Conservation (phyloP, 37 sponge, comb jelly and placozoan species). For the Diacarnus erythraeanus region DNA sequence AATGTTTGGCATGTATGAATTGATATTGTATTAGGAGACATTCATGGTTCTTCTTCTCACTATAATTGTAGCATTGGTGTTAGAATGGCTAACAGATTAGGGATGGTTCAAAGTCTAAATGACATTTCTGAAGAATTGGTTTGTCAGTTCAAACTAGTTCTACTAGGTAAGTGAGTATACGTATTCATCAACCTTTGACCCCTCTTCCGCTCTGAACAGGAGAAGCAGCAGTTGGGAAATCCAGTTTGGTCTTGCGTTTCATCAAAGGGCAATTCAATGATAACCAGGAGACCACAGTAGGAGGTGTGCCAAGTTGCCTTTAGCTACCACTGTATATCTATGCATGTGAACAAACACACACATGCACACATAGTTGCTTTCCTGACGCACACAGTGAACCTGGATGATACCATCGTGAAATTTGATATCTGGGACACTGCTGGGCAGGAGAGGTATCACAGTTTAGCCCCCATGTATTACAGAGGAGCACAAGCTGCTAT, state of each 20-base stretch:
- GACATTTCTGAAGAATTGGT: slow-evolving; percentile 79
- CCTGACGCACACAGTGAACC: slow-evolving; percentile 96
- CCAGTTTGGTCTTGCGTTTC: slow-evolving; percentile 97
- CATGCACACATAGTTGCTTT: slow-evolving; percentile 82
- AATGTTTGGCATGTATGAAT: too few relatives aligned
- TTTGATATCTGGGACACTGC: slow-evolving; percentile 99
- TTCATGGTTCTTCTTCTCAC: too few relatives aligned
- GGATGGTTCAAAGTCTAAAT: slow-evolving; percentile 63
- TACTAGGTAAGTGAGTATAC: slow-evolving; percentile 79
- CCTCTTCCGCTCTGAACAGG: slow-evolving; percentile 21
- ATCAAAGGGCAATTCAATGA: slow-evolving; percentile 99
- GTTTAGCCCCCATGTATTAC: slow-evolving; percentile 99
- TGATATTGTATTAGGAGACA: too few relatives aligned
- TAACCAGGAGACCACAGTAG: slow-evolving; percentile 97
- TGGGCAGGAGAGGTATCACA: slow-evolving; percentile 98
- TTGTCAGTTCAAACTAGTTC: slow-evolving; percentile 98
- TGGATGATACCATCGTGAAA: slow-evolving; percentile 98
- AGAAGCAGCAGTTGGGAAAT: slow-evolving; percentile 97
- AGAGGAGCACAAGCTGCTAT: slow-evolving; percentile 99
- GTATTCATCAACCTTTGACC: background rate
- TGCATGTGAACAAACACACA: background rate
- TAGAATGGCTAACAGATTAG: slow-evolving; percentile 49
- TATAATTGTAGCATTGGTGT: too few relatives aligned
- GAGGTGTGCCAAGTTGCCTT: slow-evolving; percentile 64
- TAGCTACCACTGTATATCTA: too few relatives aligned